Percentiles rank a stretch among this genome's conserved stretches.
Conservation (phyloP, 2,888 invertebrate species). For the Pollenia griseotomentosa region DNA sequence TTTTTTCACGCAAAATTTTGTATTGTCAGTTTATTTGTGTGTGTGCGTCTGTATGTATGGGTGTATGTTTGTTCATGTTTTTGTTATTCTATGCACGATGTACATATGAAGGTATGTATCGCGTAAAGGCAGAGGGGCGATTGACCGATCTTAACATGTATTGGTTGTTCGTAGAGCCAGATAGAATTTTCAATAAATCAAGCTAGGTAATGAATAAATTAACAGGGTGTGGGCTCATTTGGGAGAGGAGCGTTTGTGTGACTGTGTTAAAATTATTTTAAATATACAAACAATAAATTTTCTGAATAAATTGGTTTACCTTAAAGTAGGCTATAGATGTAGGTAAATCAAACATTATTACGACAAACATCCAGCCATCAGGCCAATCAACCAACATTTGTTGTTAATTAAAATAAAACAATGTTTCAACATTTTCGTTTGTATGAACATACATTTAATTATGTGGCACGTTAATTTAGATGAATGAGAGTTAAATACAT, state of each 20-base stretch:
- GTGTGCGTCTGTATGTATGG: neutral
- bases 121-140: neutral
- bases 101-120: slow-evolving; percentile 3
- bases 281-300: slow-evolving; percentile 69
- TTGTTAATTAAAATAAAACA: slow-evolving; percentile 65
- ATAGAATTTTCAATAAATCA: slow-evolving; percentile 44
- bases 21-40: neutral
- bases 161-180: neutral
- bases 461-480: slow-evolving; percentile 8
- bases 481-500: neutral
- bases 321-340: slow-evolving; percentile 58
- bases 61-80: neutral
- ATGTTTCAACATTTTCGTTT: slow-evolving; percentile 14
- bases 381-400: slow-evolving; percentile 54
- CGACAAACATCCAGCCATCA: neutral
- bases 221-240: neutral
- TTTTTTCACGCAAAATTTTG: neutral
- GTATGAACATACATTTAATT: neutral
- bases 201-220: neutral
- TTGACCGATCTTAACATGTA: slow-evolving; percentile 2
- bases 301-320: slow-evolving; percentile 18
- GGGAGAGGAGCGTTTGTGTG: neutral
- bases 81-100: too few species aligned
- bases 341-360: neutral
- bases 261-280: slow-evolving; percentile 58